Base-by-base conservation (phyloP, 1,140 invertebrate species). In the Ruditapes philippinarum region DNA sequence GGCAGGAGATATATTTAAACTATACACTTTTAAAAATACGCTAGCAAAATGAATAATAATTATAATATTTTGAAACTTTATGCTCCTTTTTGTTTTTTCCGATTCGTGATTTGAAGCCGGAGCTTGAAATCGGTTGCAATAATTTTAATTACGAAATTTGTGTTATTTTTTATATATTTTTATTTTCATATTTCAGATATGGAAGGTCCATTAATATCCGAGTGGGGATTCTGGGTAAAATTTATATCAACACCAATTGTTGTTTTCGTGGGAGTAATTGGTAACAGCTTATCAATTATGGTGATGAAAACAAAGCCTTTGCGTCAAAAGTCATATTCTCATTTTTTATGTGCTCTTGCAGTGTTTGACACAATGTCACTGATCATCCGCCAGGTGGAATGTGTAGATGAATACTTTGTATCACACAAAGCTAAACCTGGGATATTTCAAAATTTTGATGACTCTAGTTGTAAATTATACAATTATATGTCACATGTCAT, bases 191-290 rank as follows among this genome's bases (percentile, higher is more conserved):
- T 76, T 76, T 1, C 73, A 76, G 73, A 49, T 40, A 3, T 19
- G 28, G 5, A n/a, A 3, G 17, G 11, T 22, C 73, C 25, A 9
- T 2, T 19, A 5, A 11, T 51, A 49, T 25, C 49, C 51, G 82
- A 81, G 60, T 93, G 93, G 93, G 92, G 93, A 19, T 94, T 91
- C 81, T 91, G 92, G 85, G 19, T 92, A n/a, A 87, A 92, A n/a
- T 85, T 86, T 36, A 36, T 93, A 31, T 62, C 89, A 22, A 90
- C 91, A 33, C 91, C 91, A 28, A 79, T 92, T 19, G 90, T 94
- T n/a, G 90, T 90, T 38, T 28, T 91, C 25, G 68, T 91, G 0
- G 94, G 94, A 12, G 89, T 94, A 14, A 51, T 93, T 2, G 93
- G 94, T 14, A 94, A 94, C 88, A 65, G 89, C 45, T 79, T 94